A percentile compares a stretch with the other conserved stretches of the same genome.
Conservation (phyloP, 2,797 vertebrate species). For the Sternarchorhynchus goeldii region DNA sequence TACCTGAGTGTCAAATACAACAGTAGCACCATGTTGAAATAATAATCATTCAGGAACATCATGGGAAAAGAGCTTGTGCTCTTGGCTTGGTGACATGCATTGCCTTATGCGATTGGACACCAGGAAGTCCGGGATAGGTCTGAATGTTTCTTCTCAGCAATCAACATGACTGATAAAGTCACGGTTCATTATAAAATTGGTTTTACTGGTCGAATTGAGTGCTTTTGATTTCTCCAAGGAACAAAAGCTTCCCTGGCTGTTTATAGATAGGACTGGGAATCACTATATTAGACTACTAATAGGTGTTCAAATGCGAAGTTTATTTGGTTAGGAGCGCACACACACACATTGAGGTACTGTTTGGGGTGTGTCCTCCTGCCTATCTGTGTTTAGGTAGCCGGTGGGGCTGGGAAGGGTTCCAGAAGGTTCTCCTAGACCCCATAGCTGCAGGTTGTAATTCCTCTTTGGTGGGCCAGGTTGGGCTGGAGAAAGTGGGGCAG, state of each 20-base stretch:
- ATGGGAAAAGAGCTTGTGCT: neutral
- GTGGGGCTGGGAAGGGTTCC: conserved; percentile 45
- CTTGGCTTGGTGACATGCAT: neutral
- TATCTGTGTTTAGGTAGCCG: conserved; percentile 68
- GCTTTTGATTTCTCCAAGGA: too few relatives aligned
- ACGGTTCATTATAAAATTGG: too few relatives aligned
- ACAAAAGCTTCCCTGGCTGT: too few relatives aligned
- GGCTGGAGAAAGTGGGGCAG: conserved; percentile 61
- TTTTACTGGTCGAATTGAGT: too few relatives aligned
- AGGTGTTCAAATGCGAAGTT: neutral
- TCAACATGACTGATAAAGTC: too few relatives aligned
- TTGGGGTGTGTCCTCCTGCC: conserved; percentile 54
- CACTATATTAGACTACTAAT: too few relatives aligned
- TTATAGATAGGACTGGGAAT: too few relatives aligned
- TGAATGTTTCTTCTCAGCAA: too few relatives aligned
- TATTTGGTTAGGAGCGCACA: conserved; percentile 5
- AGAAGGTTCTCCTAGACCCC: conserved; percentile 42
- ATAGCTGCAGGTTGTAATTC: conserved; percentile 73
- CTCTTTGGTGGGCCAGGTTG: conserved; percentile 60
- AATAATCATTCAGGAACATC: neutral
- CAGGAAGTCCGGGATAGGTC: too few relatives aligned
- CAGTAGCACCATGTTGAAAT: neutral
- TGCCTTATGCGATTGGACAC: too few relatives aligned
- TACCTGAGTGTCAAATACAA: neutral
- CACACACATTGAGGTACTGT: neutral